Conservation (phyloP, 1,140 invertebrate species). For the Aradophagus sp. region DNA sequence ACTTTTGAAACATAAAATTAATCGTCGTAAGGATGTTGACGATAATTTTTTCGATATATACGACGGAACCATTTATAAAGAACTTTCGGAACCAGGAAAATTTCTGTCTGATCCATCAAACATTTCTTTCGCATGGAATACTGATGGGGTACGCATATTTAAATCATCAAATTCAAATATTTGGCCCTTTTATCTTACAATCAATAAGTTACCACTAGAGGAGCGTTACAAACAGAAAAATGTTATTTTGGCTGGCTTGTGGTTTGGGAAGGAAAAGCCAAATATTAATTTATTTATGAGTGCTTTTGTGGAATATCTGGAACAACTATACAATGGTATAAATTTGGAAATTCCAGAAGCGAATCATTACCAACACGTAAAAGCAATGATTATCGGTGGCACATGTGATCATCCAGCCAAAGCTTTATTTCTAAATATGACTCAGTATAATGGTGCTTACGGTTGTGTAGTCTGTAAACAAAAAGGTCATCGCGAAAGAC, state of each 20-base stretch:
- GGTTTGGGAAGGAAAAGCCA: neutral
- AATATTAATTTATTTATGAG: neutral
- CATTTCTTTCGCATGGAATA: constrained; percentile 1
- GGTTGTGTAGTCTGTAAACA: neutral
- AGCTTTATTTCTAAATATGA: neutral
- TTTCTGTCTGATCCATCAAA: constrained; percentile 1
- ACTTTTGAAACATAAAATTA: no score
- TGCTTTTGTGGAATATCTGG: neutral
- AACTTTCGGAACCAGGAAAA: neutral
- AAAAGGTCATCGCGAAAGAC: neutral
- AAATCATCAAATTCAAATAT: neutral
- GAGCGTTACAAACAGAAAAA: neutral
- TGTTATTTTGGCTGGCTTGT: neutral
- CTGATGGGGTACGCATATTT: neutral
- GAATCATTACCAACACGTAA: neutral
- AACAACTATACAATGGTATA: neutral
- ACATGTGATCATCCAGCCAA: neutral
- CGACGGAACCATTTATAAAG: neutral
- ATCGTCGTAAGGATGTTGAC: no score
- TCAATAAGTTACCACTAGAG: neutral
- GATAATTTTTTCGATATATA: neutral
- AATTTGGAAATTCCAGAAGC: neutral
- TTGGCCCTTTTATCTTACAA: neutral
- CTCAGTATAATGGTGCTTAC: neutral
- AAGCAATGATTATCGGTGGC: neutral